Conservation (phyloP, 2,888 invertebrate genomes). For the Desoria tigrina region DNA sequence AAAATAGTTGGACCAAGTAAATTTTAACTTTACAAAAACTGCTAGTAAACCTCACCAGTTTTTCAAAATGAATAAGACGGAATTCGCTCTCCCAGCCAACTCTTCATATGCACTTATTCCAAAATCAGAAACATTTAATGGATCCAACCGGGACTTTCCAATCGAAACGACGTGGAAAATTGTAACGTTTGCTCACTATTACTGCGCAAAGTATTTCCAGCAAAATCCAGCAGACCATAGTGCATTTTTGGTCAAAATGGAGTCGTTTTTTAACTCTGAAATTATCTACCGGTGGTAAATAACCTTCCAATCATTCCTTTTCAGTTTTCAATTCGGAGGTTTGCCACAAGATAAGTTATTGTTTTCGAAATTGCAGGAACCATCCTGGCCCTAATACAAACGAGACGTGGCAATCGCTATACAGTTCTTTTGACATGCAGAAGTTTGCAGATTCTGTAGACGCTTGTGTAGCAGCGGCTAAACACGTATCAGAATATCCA, state of each 20-base stretch:
- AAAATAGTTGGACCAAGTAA: constrained; percentile 20
- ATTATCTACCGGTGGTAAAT: constrained; percentile 44
- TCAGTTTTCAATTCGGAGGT: background rate
- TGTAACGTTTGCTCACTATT: constrained; percentile 34
- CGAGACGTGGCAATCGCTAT: constrained; percentile 31
- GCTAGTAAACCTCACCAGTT: background rate
- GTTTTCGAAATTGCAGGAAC: constrained; percentile 20
- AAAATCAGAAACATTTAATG: no score
- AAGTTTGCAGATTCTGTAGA: constrained; percentile 32
- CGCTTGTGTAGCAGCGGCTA: constrained; percentile 32
- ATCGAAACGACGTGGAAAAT: constrained; percentile 44
- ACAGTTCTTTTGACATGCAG: constrained; percentile 29
- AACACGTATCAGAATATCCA: constrained; percentile 35
- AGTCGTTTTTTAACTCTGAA: constrained; percentile 40
- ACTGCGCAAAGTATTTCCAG: constrained; percentile 40
- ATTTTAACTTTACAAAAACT: constrained; percentile 16
- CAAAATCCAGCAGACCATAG: constrained; percentile 33
- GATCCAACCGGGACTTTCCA: constrained; percentile 5
- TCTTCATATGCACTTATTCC: constrained; percentile 10
- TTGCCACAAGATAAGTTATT: background rate
- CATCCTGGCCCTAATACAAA: constrained; percentile 24
- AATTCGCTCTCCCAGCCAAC: constrained; percentile 15
- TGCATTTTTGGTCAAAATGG: constrained; percentile 36
- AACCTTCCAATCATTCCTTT: background rate
- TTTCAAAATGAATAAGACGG: constrained; percentile 4